Percentiles rank a stretch among this genome's conserved stretches.
These are phyloP conservation scores for Baryphthengus martii DNA, from an alignment of 2,113 vertebrate genomes.

Conservation along the genomic window DNA sequence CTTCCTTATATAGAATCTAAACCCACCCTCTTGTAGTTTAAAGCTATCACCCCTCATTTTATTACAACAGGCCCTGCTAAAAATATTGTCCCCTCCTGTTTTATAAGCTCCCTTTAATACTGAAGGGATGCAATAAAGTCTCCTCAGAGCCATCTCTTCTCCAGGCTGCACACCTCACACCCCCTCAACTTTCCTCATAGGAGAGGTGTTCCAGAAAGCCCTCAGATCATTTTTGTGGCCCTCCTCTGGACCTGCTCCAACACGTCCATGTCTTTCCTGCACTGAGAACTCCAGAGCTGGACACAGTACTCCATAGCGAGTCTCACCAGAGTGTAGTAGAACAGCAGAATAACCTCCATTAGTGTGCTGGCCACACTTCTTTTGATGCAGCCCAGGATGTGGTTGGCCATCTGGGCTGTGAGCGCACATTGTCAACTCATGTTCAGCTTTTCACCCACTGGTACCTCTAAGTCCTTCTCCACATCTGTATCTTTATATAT, in stretches of 20 bases:
- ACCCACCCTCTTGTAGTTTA: neutral
- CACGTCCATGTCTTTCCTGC: neutral
- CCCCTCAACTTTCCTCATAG: neutral
- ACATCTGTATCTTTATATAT: neutral
- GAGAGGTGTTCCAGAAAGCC: neutral
- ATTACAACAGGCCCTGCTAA: neutral
- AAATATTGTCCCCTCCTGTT: too few relatives aligned
- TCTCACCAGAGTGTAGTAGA: neutral
- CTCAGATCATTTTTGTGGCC: too few relatives aligned
- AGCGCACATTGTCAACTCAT: neutral
- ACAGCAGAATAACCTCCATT: neutral
- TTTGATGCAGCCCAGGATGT: neutral
- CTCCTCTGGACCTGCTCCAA: fast-evolving
- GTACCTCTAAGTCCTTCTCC: neutral
- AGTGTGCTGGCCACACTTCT: neutral
- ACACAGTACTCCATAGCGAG: fast-evolving
- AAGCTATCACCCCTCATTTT: neutral
- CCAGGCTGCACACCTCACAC: neutral
- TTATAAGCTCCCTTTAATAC: neutral
- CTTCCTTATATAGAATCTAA: neutral
- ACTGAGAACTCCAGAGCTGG: neutral
- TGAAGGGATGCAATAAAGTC: fast-evolving
- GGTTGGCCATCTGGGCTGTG: neutral
- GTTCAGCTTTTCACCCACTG: neutral
- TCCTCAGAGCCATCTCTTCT: neutral